These are phyloP conservation scores for Lepidostoma basale DNA, from an alignment of 1,140 invertebrate genomes.

Conservation along the genomic window DNA sequence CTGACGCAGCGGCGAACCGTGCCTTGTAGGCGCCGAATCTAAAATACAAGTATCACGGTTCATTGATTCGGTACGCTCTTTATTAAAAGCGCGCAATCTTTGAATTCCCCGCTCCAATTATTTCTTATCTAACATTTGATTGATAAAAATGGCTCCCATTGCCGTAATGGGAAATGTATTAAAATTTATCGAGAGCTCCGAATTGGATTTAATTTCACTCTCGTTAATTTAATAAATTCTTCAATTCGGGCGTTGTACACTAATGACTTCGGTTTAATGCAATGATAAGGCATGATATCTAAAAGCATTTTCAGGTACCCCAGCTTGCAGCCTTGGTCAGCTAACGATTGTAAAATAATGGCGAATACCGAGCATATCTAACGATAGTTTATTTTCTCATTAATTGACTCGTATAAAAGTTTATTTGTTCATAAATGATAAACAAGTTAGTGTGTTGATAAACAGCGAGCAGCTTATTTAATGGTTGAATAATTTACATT, in stretches of 20 bases:
- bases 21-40: too few relatives aligned
- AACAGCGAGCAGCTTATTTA: background rate
- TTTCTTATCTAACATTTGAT: conserved; percentile 35
- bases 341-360: conserved; percentile 34
- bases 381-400: background rate
- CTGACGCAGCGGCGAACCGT: too few relatives aligned
- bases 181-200: conserved; percentile 41
- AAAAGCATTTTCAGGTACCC: conserved; percentile 36
- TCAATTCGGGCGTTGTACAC: conserved; percentile 42
- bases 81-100: conserved; percentile 45
- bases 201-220: conserved; percentile 31
- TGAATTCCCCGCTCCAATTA: conserved; percentile 41
- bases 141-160: conserved; percentile 43
- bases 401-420: conserved; percentile 4
- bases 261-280: conserved; percentile 35
- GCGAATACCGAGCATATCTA: conserved; percentile 7
- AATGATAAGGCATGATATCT: conserved; percentile 37
- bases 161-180: conserved; percentile 44
- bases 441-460: background rate
- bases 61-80: conserved; percentile 36
- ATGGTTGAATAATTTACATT: conserved; percentile 6
- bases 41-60: background rate
- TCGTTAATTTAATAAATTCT: conserved; percentile 44
- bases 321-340: background rate
- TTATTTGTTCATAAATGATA: background rate